Percentiles rank a stretch among this genome's conserved stretches.
These are phyloP conservation scores for Macrophya annulata DNA, from an alignment of 2,888 invertebrate species.

Conservation along the genomic window DNA sequence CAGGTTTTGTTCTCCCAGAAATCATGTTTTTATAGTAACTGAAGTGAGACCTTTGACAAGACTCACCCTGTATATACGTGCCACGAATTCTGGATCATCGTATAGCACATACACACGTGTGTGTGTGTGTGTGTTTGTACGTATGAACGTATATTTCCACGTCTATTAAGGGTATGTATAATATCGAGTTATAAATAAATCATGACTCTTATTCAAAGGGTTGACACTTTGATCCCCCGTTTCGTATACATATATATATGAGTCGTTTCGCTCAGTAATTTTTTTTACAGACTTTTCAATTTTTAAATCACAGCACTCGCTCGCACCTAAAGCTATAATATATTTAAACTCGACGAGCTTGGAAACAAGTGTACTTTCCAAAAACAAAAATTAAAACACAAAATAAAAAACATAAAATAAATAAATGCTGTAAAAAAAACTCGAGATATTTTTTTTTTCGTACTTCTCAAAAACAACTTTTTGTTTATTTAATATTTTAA, in stretches of 20 bases:
- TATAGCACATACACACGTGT: neutral
- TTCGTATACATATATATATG: neutral
- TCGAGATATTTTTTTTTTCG: neutral
- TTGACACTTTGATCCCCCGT: constrained; percentile 9
- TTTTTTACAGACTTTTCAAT: constrained; percentile 2
- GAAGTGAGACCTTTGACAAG: too few species aligned
- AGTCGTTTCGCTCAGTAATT: neutral
- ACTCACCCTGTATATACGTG: too few species aligned
- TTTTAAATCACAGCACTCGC: neutral
- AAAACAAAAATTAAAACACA: too few species aligned
- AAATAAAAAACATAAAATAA: too few species aligned
- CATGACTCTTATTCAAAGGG: constrained; percentile 17
- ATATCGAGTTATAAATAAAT: constrained; percentile 30
- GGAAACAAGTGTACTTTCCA: neutral
- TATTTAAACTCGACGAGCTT: neutral
- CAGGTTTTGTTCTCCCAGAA: too few species aligned
- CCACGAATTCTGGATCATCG: constrained; percentile 6
- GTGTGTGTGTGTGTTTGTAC: neutral
- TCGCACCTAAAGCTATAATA: neutral
- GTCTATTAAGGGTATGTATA: neutral
- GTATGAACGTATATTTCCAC: neutral
- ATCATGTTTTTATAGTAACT: too few species aligned
- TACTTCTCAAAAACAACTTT: neutral
- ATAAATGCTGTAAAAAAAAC: neutral
- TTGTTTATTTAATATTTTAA: neutral